Base-by-base conservation (phyloP, 2,888 invertebrate genomes). In the Plagiodera versicolora region DNA sequence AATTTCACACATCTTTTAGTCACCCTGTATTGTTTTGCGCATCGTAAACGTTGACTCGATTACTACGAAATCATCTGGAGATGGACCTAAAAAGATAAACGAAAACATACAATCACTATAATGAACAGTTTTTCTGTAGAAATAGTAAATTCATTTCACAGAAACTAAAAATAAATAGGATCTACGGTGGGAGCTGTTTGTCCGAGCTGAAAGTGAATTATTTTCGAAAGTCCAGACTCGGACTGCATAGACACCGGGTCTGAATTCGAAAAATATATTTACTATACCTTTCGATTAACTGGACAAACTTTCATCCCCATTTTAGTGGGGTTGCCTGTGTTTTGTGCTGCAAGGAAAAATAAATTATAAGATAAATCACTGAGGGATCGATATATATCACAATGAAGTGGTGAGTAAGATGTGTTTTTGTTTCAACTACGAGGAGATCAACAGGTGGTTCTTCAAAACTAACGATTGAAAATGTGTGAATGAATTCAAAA, bases 81-180 rank as follows among this genome's bases (percentile, higher is more conserved):
- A 32, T 8, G 11, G 32, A 32, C 32, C 11, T 2, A 51, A 53
- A 58, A 61, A 44, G 54, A 58, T 30, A 50, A 57, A 58, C 57
- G 49, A 30, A 45, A 51, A 56, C 39, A 39, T 39, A 58, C 60
- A 52, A 52, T 55, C 57, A 60, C 59, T 47, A 45, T 59, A 56
- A 59, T 56, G 57, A 49, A 48, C 35, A 47, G 55, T 4, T 50
- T 58, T 65, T 63, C 63, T 19, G 54, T 59, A 61, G 53, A 65
- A 65, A 63, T 65, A 65, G 63, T 63, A 65, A 65, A 63, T 52
- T 59, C 54, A 51, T 52, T 59, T 63, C 63, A 59, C 49, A 35
- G 30, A 49, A 39, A 61, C 67, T 63, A 67, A 61, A 67, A 67
- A 67, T 67, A 66, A 39, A 39, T 39, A 3, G 39, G 6, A 39